Base-by-base conservation (phyloP, 2,888 invertebrate genomes). In the Criorhina ranunculi region DNA sequence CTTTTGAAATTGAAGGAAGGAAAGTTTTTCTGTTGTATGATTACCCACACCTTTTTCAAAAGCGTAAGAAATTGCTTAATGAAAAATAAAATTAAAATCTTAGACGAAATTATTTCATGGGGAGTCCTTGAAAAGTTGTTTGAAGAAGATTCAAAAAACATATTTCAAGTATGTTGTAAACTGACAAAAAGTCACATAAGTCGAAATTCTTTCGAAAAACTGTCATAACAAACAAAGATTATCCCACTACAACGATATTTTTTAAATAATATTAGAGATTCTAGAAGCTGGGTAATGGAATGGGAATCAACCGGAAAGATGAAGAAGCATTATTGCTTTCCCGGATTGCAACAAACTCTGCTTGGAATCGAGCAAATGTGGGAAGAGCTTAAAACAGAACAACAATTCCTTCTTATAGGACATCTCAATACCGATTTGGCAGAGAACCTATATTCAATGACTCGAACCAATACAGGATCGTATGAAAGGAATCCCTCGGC, bases 371-470 rank as follows among this genome's bases (percentile, higher is more conserved):
- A 37, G 11, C 49, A 37, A 24, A 29, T 53, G 37, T 66, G 49
- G 66, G 49, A 49, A 19, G 2, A 19, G 0, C n/a, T 35, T 0
- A 64, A 49, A 51, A 33, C 17, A 0, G 24, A 69, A 5, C 44
- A 59, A 2, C 55, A 59, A 4, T 57, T 24, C 33, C 11, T 57
- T 6, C 4, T 57, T 5, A 6, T 46, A 4, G 5, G 17, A 4
- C 57, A 57, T 6, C 5, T 70, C 0, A 46, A 57, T 8, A 59
- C 44, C 0, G 46, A 70, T 17, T 15, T 59, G 0, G 35, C 57
- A 0, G 40, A 66, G 15, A 67, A 53, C n/a, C 7, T 49, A 1
- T 24, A 49, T 35, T 64, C 64, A n/a, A 49, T 49, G 49, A n/a
- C 31, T n/a, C n/a, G 59, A 8, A 19, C 19, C 0, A 49, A 64